Percentiles rank a stretch among this genome's conserved stretches.
Evolutionary conservation across 2,888 invertebrate species (phyloP).

Genomic region (Alentia gelatinosa): DNA sequence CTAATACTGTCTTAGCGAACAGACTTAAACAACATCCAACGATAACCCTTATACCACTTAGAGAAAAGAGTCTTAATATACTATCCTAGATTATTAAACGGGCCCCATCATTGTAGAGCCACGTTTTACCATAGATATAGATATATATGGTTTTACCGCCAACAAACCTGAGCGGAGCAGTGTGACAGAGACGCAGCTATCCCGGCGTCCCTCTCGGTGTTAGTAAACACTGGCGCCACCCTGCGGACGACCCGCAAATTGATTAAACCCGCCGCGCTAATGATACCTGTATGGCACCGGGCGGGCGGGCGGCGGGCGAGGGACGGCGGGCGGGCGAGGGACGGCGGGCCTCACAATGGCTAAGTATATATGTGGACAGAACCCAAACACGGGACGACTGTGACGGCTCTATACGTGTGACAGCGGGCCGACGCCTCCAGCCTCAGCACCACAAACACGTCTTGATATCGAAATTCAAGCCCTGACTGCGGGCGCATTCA

Average conservation of each 20-base stretch:
- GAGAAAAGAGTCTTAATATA: no score
- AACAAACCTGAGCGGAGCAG: neutral
- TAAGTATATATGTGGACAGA: neutral
- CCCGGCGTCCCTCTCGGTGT: slow-evolving; percentile 6
- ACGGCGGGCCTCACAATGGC: neutral
- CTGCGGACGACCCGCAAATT: slow-evolving; percentile 7
- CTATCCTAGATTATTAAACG: no score
- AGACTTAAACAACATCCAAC: no score
- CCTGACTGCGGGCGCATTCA: slow-evolving; percentile 14
- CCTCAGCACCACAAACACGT: neutral
- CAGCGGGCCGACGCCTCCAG: neutral
- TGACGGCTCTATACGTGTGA: neutral
- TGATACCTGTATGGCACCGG: slow-evolving; percentile 35
- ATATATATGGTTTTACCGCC: no score
- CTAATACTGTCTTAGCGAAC: no score
- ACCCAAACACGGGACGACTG: neutral
- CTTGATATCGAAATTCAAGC: slow-evolving; percentile 40
- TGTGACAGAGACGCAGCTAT: neutral
- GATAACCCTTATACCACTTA: no score
- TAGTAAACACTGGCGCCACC: slow-evolving; percentile 9
- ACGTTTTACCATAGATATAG: no score
- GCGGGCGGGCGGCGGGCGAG: neutral
- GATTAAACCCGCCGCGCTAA: slow-evolving; percentile 26
- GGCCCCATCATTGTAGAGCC: no score
- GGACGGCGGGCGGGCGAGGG: neutral